A percentile compares a stretch with the other conserved stretches of the same genome.
phyloP scores from a whole-genome alignment of 1,140 invertebrate genomes.

The Lordiphosa collinella region DNA sequence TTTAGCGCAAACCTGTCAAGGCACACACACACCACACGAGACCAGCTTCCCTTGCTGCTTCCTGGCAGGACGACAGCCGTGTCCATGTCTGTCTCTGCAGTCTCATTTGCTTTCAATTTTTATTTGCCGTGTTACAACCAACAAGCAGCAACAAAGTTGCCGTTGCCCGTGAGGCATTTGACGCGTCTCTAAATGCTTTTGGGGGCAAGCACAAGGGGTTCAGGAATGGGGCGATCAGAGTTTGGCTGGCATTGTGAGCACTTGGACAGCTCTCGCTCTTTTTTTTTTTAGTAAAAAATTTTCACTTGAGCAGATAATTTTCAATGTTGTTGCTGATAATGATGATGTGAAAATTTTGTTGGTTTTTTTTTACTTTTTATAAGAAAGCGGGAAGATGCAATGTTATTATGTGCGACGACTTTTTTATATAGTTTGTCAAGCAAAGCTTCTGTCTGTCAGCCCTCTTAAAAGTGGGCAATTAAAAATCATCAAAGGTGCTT shows the following conservation, averaged over 20 bases:
- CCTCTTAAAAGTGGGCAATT: constrained; percentile 49
- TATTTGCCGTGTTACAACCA: constrained; percentile 72
- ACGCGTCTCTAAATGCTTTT: constrained; percentile 67
- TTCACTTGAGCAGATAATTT: constrained; percentile 71
- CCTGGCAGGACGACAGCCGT: constrained; percentile 42
- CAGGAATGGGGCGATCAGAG: not conserved
- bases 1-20: constrained; percentile 65
- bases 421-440: constrained; percentile 39
- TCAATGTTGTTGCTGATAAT: constrained; percentile 67
- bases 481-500: constrained; percentile 51
- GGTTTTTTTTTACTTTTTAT: constrained; percentile 19
- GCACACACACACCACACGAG: constrained; percentile 14
- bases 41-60: constrained; percentile 10
- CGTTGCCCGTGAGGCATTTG: constrained; percentile 72
- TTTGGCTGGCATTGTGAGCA: constrained; percentile 40
- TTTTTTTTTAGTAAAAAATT: constrained; percentile 12
- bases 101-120: constrained; percentile 77
- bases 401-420: not conserved
- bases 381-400: not conserved
- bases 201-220: not conserved
- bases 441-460: no score
- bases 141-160: constrained; percentile 24
- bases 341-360: constrained; percentile 69
- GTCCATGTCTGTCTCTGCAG: constrained; percentile 61
- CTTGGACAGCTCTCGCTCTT: constrained; percentile 36